These are phyloP conservation scores for Stegodyphus dumicola DNA, from an alignment of 1,140 invertebrate genomes.

Conservation along the genomic window DNA sequence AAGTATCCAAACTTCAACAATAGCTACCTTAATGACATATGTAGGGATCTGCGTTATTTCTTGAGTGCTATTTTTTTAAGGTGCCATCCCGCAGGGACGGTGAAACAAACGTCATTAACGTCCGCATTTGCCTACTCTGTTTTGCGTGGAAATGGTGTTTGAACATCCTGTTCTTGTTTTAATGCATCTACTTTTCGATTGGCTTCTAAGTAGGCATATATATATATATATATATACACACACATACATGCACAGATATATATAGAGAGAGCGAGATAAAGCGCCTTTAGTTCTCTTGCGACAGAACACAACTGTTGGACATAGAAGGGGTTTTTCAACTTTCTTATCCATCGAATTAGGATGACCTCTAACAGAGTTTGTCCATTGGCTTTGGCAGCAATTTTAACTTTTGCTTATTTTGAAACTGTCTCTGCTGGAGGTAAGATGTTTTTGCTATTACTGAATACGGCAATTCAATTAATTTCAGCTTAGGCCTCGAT, in stretches of 20 bases:
- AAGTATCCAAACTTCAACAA: background rate
- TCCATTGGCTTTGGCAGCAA: background rate
- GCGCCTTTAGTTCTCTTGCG: no score
- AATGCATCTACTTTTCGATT: slow-evolving; percentile 21
- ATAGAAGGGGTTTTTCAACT: no score
- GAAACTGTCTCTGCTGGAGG: background rate
- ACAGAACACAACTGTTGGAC: no score
- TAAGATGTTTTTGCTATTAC: background rate
- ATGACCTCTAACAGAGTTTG: no score
- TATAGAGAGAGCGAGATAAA: no score
- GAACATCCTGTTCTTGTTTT: slow-evolving; percentile 32
- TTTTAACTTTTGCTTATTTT: background rate
- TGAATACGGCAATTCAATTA: no score
- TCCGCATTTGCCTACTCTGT: slow-evolving; percentile 17
- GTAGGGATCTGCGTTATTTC: background rate
- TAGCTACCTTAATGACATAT: background rate
- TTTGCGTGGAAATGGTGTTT: slow-evolving; percentile 40
- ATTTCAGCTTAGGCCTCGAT: no score
- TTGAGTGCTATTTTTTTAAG: background rate
- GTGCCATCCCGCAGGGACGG: slow-evolving; percentile 21
- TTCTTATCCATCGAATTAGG: no score
- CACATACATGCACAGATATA: no score
- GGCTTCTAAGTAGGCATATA: background rate
- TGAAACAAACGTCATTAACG: slow-evolving; percentile 42
- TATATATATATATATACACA: no score